phyloP scores from a whole-genome alignment of 2,888 invertebrate genomes.

The Andricus curvator region DNA sequence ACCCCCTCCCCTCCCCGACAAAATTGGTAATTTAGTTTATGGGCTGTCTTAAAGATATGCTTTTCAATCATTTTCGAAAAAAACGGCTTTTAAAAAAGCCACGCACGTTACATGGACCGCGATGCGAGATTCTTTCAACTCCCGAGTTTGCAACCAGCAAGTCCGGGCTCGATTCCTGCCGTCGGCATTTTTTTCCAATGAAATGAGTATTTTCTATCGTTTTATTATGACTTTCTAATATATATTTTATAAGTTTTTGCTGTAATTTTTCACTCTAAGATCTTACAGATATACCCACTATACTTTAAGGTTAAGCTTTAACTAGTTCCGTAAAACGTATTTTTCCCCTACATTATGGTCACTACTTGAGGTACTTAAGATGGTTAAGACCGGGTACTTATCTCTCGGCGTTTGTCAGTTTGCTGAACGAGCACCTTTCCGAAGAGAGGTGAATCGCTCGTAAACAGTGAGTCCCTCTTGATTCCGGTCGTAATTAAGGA shows the following conservation, averaged over 20 bases:
- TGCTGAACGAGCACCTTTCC: constrained; percentile 31
- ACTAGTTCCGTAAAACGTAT: background rate
- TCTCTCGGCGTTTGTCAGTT: constrained; percentile 17
- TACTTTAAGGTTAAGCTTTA: background rate
- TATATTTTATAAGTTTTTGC: background rate
- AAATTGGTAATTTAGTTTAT: no score
- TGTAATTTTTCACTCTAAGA: background rate
- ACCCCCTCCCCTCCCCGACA: no score
- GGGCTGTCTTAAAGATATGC: no score
- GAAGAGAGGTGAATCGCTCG: constrained; percentile 19
- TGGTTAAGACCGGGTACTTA: constrained; percentile 10
- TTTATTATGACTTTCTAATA: background rate
- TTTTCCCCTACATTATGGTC: constrained; percentile 20
- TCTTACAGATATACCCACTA: background rate
- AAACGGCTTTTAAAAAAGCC: no score
- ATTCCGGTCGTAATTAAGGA: constrained; percentile 21
- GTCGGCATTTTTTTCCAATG: no score
- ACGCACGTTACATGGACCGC: no score
- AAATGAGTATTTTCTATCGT: no score
- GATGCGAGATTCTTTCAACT: no score
- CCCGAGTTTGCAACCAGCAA: no score
- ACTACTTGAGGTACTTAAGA: constrained; percentile 19
- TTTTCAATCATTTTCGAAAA: no score
- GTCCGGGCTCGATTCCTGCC: no score
- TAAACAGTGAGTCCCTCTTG: constrained; percentile 22